Evolutionary conservation across 2,888 invertebrate genomes (phyloP).

Genomic region (Epiblema foenella): DNA sequence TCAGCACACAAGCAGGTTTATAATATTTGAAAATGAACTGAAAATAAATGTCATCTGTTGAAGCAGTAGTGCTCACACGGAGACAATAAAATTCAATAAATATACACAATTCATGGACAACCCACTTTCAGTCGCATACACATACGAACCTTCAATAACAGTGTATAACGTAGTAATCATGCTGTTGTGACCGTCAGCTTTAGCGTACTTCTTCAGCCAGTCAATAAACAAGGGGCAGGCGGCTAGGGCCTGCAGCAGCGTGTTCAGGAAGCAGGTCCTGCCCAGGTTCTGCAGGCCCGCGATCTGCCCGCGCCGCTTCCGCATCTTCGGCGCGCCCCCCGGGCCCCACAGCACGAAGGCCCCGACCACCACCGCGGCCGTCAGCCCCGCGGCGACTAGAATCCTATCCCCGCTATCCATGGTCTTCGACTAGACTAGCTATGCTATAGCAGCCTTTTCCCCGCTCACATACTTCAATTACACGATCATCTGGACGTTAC

Average conservation of each 20-base stretch:
- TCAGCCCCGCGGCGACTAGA: conserved; percentile 91
- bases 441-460: conserved; percentile 11
- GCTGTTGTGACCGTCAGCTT: conserved; percentile 87
- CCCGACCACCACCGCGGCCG: conserved; percentile 92
- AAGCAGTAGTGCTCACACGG: too few relatives aligned
- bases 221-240: conserved; percentile 93
- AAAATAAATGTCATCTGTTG: too few relatives aligned
- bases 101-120: neutral
- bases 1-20: neutral
- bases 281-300: conserved; percentile 96
- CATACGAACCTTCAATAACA: conserved; percentile 88
- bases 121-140: neutral
- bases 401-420: conserved; percentile 92
- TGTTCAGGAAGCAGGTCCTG: conserved; percentile 96
- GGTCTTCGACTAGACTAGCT: conserved; percentile 45
- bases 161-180: conserved; percentile 90
- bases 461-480: conserved; percentile 24
- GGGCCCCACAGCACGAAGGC: conserved; percentile 94
- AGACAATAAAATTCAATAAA: too few relatives aligned
- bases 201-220: conserved; percentile 90
- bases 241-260: conserved; percentile 94
- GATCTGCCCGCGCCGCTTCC: conserved; percentile 89
- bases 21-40: neutral
- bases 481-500: conserved; percentile 17
- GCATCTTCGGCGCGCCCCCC: conserved; percentile 85